Conservation (phyloP, 2,797 vertebrate genomes). For the Ammospiza maritima region DNA sequence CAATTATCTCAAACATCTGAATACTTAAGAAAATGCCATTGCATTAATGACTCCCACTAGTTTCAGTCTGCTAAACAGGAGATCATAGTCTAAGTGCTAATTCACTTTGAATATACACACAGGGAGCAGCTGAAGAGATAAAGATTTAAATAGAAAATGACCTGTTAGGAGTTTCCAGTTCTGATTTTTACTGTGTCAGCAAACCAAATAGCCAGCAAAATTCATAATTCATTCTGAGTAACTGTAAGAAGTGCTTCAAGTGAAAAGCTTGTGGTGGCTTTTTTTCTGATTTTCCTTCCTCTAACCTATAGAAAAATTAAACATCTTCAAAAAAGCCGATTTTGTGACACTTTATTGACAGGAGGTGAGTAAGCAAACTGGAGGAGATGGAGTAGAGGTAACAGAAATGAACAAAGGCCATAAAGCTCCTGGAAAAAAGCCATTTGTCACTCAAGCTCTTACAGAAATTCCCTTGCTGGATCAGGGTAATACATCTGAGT, state of each 20-base stretch:
- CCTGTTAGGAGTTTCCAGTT: background rate
- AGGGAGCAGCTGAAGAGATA: background rate
- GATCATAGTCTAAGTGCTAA: background rate
- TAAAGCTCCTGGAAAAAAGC: background rate
- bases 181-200: conserved; percentile 9
- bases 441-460: background rate
- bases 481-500: background rate
- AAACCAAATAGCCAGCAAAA: background rate
- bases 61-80: background rate
- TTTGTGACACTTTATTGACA: background rate
- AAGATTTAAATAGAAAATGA: conserved; percentile 27
- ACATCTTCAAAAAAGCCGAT: background rate
- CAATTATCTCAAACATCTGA: conserved; percentile 1
- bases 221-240: background rate
- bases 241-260: background rate
- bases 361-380: background rate
- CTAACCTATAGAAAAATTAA: conserved; percentile 2
- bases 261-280: background rate
- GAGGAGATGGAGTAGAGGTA: background rate
- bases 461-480: background rate
- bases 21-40: background rate
- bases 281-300: background rate
- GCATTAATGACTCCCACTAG: background rate
- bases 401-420: background rate
- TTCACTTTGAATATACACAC: background rate